Evolutionary conservation across 2,888 invertebrate genomes (phyloP).

Genomic region (Pantelozetes paolii): DNA sequence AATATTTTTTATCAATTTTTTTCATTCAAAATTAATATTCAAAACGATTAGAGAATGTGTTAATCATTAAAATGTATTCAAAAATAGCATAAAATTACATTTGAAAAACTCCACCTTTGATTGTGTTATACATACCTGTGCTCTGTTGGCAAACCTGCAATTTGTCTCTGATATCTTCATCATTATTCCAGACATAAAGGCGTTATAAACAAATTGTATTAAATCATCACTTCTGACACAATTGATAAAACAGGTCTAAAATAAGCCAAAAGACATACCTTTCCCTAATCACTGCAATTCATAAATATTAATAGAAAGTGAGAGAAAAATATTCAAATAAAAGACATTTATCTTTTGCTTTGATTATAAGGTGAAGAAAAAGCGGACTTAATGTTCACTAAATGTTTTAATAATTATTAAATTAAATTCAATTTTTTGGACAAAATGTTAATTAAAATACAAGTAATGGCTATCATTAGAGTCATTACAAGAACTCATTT

Average conservation of each 20-base stretch:
- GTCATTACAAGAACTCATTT: no score
- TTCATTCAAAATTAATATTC: not conserved
- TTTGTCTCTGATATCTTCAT: conserved; percentile 22
- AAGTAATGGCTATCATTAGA: not conserved
- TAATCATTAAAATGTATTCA: not conserved
- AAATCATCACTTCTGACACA: not conserved
- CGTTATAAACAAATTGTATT: conserved; percentile 16
- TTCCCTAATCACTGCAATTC: not conserved
- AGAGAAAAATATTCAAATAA: no score
- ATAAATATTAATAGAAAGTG: no score
- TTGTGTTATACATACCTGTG: not conserved
- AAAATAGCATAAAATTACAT: not conserved
- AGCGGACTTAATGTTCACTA: not conserved
- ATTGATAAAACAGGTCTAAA: not conserved
- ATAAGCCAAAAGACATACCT: not conserved
- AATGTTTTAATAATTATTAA: not conserved
- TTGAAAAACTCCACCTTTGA: not conserved
- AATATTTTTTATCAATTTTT: not conserved
- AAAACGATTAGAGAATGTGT: not conserved
- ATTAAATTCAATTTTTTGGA: not conserved
- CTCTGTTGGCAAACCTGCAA: not conserved
- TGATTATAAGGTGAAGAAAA: conserved; percentile 28
- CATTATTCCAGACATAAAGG: not conserved
- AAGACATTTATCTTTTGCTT: conserved; percentile 23
- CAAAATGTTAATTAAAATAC: not conserved